Evolutionary conservation across 92 coral and sea anemone species (phyloP), one percentile per base, ranked within the genome.

Genomic region (Phenganax marumi): DNA sequence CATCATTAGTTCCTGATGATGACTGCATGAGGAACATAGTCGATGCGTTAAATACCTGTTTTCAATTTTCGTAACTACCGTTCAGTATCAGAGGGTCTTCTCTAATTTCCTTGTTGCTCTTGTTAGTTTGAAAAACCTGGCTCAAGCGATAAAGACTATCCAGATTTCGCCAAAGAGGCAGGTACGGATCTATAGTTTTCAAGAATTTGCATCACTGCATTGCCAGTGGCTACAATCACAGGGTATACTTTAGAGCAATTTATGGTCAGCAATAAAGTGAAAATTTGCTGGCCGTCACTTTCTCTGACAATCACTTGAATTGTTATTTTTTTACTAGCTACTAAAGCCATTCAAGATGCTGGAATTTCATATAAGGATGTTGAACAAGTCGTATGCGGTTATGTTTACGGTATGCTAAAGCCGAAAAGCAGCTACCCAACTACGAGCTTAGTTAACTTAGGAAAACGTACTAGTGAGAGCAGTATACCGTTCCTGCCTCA

Each of bases 141-240:
- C 51, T 88, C 88, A 12, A 86, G 98, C 49, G 92, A 90, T 50
- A 92, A 92, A 81, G 98, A 94, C 81, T 94, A 94, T 74, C 98
- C 98, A 50, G 97, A 92, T 70, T 92, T 94, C 93, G 98, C 97
- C 8, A 94, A 87, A 85, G 98, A 94, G 90, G 93, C 98, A 92
- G 98, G 98, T 93, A 53, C 25, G 82, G 51, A 8, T 18, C 19
- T 18, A 17, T 76, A 23, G 19, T n/a, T 49, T 8, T 17, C 18
- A n/a, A 53, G 19, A 50, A 26, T 51, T 11, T 17, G 10, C 16
- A 69, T 23, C 11, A 8, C 33, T 64, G 26, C 13, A 48, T 83
- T 51, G 4, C 25, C 13, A n/a, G 39, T 50, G 12, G 12, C 11
- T 26, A 26, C 13, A 10, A 13, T 33, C 43, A 33, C 43, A 33